Evolutionary conservation across 2,113 vertebrate species (phyloP), one percentile per base, ranked within the genome.

Genomic region (Onychostoma macrolepis): DNA sequence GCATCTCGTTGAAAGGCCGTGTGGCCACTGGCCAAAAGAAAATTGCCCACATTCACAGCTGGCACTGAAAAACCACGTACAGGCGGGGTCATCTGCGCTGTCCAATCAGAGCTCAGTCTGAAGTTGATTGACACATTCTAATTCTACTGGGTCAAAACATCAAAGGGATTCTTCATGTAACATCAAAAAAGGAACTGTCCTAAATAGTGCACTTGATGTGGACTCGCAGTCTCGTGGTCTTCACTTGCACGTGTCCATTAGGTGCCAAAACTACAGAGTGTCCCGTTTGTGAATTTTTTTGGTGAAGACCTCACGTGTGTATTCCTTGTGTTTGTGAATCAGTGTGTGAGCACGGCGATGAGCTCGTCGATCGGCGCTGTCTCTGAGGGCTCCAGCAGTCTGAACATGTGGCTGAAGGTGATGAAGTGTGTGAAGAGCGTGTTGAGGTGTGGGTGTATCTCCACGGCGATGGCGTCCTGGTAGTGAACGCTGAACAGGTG

Each of bases 401-500:
- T 82, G 48, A 96, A 95, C 85, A 94, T 93, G 85, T 85, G 92
- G 87, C 94, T 94, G 91, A 96, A 96, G 50, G 94, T 91, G 0
- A 92, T 94, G 83, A 96, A 92, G 92, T 96, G 96, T 17, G 85
- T 89, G 88, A 96, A 96, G 72, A 96, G 92, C 0, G 95, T 96
- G 91, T 96, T 96, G 83, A 96, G 95, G 87, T 96, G 95, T 0
- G 95, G 94, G 67, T 96, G 95, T 86, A 96, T 89, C 28, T 95
- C 94, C 85, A 96, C 83, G 0, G 90, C 92, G 2, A 95, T 92
- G 0, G 94, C 88, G 19, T 96, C 93, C 41, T 90, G 88, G 91
- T 96, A 96, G 92, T 96, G 96, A n/a, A 91, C 93, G 87, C 93
- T 94, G 91, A 96, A 96, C 89, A 96, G 94, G 89, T 96, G 96